phyloP scores from a whole-genome alignment of 2,797 vertebrate species.

The Threskiornis aethiopicus region DNA sequence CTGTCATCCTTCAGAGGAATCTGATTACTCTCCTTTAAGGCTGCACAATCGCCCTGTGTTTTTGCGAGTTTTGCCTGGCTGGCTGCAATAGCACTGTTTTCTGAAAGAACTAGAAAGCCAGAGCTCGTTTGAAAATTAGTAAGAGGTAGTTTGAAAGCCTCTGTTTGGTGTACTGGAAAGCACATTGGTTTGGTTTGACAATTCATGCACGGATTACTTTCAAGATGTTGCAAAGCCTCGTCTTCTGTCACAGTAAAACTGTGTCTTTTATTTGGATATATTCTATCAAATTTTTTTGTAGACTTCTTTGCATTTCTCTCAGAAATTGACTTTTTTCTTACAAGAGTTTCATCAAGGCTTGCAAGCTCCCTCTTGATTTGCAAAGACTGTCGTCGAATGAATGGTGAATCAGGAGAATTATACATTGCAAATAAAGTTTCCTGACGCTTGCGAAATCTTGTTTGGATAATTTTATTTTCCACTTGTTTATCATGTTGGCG shows the following conservation, averaged over 20 bases:
- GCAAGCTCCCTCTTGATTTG: conserved; percentile 90
- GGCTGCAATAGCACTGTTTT: conserved; percentile 40
- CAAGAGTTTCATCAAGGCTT: conserved; percentile 78
- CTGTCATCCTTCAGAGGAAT: conserved; percentile 43
- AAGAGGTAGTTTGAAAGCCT: conserved; percentile 70
- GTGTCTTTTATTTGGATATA: conserved; percentile 56
- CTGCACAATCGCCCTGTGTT: conserved; percentile 25
- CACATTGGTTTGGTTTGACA: conserved; percentile 47
- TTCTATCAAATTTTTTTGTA: conserved; percentile 24
- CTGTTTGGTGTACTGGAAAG: conserved; percentile 55
- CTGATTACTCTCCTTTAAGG: background rate
- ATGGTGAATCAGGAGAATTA: conserved; percentile 79
- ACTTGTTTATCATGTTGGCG: conserved; percentile 82
- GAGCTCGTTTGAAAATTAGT: conserved; percentile 60
- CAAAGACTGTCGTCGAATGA: conserved; percentile 82
- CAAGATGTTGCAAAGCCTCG: conserved; percentile 52
- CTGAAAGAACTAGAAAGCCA: conserved; percentile 70
- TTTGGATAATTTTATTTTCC: conserved; percentile 87
- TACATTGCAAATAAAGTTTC: conserved; percentile 82
- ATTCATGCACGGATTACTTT: conserved; percentile 51
- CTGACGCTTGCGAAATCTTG: conserved; percentile 85
- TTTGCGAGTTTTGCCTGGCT: conserved; percentile 36
- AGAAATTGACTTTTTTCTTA: conserved; percentile 73
- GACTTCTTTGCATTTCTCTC: conserved; percentile 78
- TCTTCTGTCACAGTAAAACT: conserved; percentile 44